These are phyloP conservation scores for Pogonognathellus flavescens DNA, from an alignment of 1,140 invertebrate genomes.

Conservation along the genomic window DNA sequence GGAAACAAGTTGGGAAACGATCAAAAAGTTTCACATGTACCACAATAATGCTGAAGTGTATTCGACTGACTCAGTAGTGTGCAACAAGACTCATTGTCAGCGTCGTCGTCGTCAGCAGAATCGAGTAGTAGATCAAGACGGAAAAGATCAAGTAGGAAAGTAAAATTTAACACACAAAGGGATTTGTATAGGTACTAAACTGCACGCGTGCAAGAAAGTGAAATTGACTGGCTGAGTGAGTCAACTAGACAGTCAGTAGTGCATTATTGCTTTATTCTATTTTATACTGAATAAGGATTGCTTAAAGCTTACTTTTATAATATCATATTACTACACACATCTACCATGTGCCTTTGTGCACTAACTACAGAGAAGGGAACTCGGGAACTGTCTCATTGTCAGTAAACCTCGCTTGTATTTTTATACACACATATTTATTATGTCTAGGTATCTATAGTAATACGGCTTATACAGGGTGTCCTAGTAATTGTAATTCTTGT, in stretches of 20 bases:
- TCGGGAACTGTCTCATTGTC: conserved; percentile 22
- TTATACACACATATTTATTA: not conserved
- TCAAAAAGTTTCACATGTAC: not conserved
- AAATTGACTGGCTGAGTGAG: conserved; percentile 7
- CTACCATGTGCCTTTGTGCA: too few relatives aligned
- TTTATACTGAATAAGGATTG: not conserved
- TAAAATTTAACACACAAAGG: conserved; percentile 4
- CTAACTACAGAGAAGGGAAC: not conserved
- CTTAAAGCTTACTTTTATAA: too few relatives aligned
- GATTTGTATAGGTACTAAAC: not conserved
- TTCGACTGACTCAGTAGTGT: not conserved
- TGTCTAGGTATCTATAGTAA: too few relatives aligned
- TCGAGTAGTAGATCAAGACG: conserved; percentile 5
- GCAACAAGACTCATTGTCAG: not conserved
- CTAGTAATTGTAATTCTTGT: too few relatives aligned
- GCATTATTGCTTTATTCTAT: not conserved
- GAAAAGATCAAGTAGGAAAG: conserved; percentile 14
- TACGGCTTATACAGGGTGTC: too few relatives aligned
- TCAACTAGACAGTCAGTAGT: not conserved
- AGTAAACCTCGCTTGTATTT: not conserved
- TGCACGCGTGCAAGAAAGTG: conserved; percentile 37
- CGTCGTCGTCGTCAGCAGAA: not conserved
- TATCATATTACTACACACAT: too few relatives aligned
- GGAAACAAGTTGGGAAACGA: too few relatives aligned
- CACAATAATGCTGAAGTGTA: not conserved